Percentiles rank a stretch among this genome's conserved stretches.
phyloP scores from a whole-genome alignment of 1,140 invertebrate species.

The Drosophila ironensis region DNA sequence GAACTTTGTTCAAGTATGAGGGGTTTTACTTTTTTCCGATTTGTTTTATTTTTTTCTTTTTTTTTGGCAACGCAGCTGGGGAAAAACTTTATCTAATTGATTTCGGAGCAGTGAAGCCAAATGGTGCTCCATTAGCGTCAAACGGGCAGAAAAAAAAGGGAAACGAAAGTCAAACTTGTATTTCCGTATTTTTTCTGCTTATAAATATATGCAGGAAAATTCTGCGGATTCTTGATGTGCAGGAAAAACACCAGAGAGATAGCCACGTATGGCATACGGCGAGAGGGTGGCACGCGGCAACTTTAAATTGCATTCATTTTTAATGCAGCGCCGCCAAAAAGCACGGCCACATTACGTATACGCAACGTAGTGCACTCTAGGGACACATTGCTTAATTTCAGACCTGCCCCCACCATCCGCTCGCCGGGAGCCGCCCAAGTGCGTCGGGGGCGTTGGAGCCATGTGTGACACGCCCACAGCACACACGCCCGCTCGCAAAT shows the following conservation, averaged over 20 bases:
- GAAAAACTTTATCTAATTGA: constrained; percentile 74
- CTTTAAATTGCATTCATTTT: constrained; percentile 81
- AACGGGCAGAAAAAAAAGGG: constrained; percentile 44
- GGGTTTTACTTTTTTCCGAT: neutral
- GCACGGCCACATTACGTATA: constrained; percentile 72
- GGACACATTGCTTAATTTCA: constrained; percentile 77
- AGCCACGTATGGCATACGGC: constrained; percentile 12
- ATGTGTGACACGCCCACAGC: constrained; percentile 56
- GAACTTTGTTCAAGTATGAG: neutral
- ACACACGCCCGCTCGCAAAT: constrained; percentile 42
- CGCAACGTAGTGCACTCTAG: constrained; percentile 68
- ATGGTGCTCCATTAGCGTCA: constrained; percentile 72
- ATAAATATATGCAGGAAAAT: constrained; percentile 76
- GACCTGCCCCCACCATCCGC: constrained; percentile 1
- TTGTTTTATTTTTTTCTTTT: neutral
- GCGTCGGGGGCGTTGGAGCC: constrained; percentile 40
- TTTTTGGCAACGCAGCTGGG: constrained; percentile 27
- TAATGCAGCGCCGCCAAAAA: constrained; percentile 67
- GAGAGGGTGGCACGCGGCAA: constrained; percentile 25
- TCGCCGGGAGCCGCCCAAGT: constrained; percentile 20
- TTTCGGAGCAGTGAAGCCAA: constrained; percentile 61
- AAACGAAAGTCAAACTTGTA: constrained; percentile 48
- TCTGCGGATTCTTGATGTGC: constrained; percentile 63
- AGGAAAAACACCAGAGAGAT: constrained; percentile 8
- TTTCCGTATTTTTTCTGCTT: constrained; percentile 30